Conservation (phyloP, 1,140 invertebrate species). For the Nebria ingens region DNA sequence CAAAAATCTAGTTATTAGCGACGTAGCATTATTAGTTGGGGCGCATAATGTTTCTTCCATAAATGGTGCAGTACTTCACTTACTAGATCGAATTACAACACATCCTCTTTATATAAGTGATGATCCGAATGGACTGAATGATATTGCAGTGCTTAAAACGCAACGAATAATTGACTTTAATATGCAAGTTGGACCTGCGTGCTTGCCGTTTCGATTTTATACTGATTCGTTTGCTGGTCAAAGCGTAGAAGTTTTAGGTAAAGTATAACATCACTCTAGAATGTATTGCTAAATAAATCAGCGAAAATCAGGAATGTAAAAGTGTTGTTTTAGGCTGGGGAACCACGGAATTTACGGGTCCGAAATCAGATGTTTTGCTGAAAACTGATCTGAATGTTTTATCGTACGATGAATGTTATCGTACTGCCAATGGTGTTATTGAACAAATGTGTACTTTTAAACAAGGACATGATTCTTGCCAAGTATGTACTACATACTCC, state of each 20-base stretch:
- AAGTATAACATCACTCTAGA: too few species aligned
- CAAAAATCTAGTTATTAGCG: slow-evolving; percentile 6
- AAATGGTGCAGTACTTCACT: slow-evolving; percentile 11
- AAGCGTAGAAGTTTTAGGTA: slow-evolving; percentile 43
- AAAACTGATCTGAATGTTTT: slow-evolving; percentile 50
- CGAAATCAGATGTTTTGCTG: slow-evolving; percentile 41
- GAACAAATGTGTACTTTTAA: slow-evolving; percentile 58
- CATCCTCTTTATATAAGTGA: slow-evolving; percentile 32
- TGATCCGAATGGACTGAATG: slow-evolving; percentile 36
- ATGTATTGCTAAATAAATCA: too few species aligned
- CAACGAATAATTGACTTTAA: slow-evolving; percentile 39
- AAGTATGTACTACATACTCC: too few species aligned
- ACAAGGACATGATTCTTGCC: slow-evolving; percentile 51
- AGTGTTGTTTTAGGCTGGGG: slow-evolving; percentile 49
- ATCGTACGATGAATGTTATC: slow-evolving; percentile 38
- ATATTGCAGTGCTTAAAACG: slow-evolving; percentile 50
- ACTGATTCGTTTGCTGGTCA: slow-evolving; percentile 35
- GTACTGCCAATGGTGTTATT: slow-evolving; percentile 28
- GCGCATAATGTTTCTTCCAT: slow-evolving; percentile 32
- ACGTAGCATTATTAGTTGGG: slow-evolving; percentile 42
- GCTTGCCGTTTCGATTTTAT: slow-evolving; percentile 49
- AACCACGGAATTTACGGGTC: slow-evolving; percentile 41
- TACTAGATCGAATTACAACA: slow-evolving; percentile 26
- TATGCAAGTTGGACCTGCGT: slow-evolving; percentile 47
- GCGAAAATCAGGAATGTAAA: too few species aligned